Base-by-base conservation (phyloP, 2,888 invertebrate species). In the Drosophila tripunctata region DNA sequence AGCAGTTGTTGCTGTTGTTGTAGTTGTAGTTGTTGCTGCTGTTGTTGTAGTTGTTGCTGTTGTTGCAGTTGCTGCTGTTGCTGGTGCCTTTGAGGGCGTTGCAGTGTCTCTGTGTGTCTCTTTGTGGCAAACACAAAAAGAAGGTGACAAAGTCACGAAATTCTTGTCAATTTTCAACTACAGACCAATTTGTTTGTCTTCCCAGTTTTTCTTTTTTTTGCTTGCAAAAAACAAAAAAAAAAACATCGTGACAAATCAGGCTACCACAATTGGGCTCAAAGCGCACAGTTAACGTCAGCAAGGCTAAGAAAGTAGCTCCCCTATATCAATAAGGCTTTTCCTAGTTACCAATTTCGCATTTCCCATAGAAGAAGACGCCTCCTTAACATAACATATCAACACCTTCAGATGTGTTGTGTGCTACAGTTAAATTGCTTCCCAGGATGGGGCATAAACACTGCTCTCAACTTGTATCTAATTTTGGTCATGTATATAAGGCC, bases 71-170 rank as follows among this genome's bases (percentile, higher is more conserved):
- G 50, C 10, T 51, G 50, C 17, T 21, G 19, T 10, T 21, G 38
- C 6, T 64, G 82, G 52, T 67, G 73, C 65, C 75, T 72, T 72
- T 65, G 80, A 79, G 78, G 83, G 80, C 83, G 78, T 81, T 80
- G 76, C 62, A 50, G 44, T 33, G 56, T 61, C 58, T 35, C 55
- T 60, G 48, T 70, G 48, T 62, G 51, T 35, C 52, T 55, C 51
- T 43, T 54, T n/a, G 27, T 12, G 54, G 54, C 60, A 67, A 65
- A 65, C 66, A 61, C 52, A 81, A 81, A 84, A 84, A 83, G 87
- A 88, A 90, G 90, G 90, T 90, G 90, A 90, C 90, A 90, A 90
- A 90, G 90, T 90, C 90, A 90, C 90, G 90, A 90, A 90, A 90
- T 90, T 90, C 90, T 90, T 90, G 90, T 90, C 90, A 90, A 89